A percentile compares a stretch with the other conserved stretches of the same genome.
These are phyloP conservation scores for Chrysotoxum bicinctum DNA, from an alignment of 2,888 invertebrate genomes.

Conservation along the genomic window DNA sequence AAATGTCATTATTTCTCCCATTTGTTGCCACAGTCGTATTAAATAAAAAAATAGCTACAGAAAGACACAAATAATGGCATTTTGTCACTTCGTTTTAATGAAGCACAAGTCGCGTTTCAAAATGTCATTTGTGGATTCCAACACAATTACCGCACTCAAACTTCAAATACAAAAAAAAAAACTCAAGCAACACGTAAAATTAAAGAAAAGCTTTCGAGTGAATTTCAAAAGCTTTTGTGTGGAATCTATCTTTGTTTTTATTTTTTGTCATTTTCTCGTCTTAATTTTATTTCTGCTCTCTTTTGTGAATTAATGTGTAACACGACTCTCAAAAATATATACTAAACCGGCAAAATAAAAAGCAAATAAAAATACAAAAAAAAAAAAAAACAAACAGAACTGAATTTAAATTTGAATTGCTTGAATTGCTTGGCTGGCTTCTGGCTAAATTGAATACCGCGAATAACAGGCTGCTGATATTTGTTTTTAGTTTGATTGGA, in stretches of 20 bases:
- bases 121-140: not conserved
- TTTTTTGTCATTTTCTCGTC: not conserved
- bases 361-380: slow-evolving; percentile 10
- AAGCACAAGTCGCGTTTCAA: too few species aligned
- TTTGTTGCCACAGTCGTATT: too few species aligned
- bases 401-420: slow-evolving; percentile 16
- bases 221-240: slow-evolving; percentile 47
- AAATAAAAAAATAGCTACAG: too few species aligned
- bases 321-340: slow-evolving; percentile 22
- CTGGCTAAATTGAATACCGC: slow-evolving; percentile 13
- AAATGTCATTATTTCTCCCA: too few species aligned
- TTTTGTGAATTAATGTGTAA: slow-evolving; percentile 44
- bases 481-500: slow-evolving; percentile 11
- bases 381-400: slow-evolving; percentile 20
- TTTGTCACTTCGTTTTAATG: too few species aligned
- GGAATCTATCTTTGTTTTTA: slow-evolving; percentile 54
- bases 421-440: not conserved
- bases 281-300: not conserved
- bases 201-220: slow-evolving; percentile 46
- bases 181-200: slow-evolving; percentile 57
- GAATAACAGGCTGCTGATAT: slow-evolving; percentile 41
- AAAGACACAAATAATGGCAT: too few species aligned
- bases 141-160: not conserved
- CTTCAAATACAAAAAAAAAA: not conserved
- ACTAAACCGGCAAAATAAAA: slow-evolving; percentile 51